Conservation (phyloP, 2,113 vertebrate genomes). For the Lasiurus borealis region DNA sequence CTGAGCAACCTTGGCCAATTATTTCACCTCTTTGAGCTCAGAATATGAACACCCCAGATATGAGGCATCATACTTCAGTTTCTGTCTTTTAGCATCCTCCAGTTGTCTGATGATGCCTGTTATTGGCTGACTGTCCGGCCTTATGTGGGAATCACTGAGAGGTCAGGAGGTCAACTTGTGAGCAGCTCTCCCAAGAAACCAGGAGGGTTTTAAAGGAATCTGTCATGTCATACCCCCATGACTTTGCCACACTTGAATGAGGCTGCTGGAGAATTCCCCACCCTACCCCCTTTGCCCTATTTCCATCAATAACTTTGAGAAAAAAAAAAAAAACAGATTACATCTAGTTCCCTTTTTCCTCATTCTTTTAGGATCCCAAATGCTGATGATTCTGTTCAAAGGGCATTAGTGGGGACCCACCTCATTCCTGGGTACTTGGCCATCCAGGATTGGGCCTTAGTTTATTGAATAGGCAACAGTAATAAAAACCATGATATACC, state of each 20-base stretch:
- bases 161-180: not conserved
- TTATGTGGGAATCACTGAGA: too few relatives aligned
- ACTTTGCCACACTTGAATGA: not conserved
- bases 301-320: not conserved
- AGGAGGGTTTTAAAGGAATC: not conserved
- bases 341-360: not conserved
- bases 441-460: not conserved
- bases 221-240: not conserved
- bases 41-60: too few relatives aligned
- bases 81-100: too few relatives aligned
- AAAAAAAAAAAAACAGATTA: not conserved
- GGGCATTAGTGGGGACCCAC: not conserved
- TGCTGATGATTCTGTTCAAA: not conserved
- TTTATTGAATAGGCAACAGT: not conserved
- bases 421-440: not conserved
- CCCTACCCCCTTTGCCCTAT: not conserved
- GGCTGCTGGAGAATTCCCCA: not conserved
- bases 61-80: too few relatives aligned
- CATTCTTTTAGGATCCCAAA: not conserved
- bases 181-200: slow-evolving; percentile 50
- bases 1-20: too few relatives aligned
- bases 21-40: too few relatives aligned
- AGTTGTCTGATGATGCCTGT: too few relatives aligned
- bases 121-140: too few relatives aligned
- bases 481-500: not conserved